Conservation (phyloP, 1,140 invertebrate species). For the Procambarus clarkii region DNA sequence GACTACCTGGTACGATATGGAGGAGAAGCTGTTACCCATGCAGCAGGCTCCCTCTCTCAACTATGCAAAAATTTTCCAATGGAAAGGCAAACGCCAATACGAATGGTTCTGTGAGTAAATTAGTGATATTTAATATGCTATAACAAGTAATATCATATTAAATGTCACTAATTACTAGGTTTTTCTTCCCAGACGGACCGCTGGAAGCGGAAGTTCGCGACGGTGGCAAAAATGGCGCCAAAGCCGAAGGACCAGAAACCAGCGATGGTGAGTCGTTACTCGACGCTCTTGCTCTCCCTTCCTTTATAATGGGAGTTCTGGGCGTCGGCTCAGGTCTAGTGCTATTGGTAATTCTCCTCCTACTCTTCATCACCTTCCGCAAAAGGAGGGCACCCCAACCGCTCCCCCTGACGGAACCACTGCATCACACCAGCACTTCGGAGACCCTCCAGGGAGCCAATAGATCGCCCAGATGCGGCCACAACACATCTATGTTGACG, state of each 20-base stretch:
- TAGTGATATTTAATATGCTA: no score
- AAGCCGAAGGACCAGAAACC: background rate
- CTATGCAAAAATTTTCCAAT: no score
- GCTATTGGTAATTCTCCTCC: background rate
- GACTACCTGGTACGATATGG: no score
- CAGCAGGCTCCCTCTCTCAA: no score
- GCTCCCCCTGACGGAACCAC: background rate
- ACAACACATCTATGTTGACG: background rate
- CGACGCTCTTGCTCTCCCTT: background rate
- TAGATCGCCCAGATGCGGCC: background rate
- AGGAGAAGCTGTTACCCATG: no score
- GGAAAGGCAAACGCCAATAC: no score
- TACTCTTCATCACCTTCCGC: conserved; percentile 3
- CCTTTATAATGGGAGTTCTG: conserved; percentile 12
- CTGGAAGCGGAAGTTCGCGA: conserved; percentile 26
- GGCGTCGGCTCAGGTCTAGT: conserved; percentile 7
- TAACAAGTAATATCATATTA: no score
- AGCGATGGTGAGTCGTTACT: background rate
- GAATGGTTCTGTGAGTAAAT: no score
- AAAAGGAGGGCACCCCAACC: background rate
- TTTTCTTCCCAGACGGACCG: conserved; percentile 5
- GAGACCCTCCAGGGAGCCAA: background rate
- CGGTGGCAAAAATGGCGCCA: background rate
- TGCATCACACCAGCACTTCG: background rate
- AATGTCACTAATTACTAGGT: no score